Percentiles rank a stretch among this genome's conserved stretches.
Evolutionary conservation across 1,140 invertebrate species (phyloP).

Genomic region (Drosophila sucinea): DNA sequence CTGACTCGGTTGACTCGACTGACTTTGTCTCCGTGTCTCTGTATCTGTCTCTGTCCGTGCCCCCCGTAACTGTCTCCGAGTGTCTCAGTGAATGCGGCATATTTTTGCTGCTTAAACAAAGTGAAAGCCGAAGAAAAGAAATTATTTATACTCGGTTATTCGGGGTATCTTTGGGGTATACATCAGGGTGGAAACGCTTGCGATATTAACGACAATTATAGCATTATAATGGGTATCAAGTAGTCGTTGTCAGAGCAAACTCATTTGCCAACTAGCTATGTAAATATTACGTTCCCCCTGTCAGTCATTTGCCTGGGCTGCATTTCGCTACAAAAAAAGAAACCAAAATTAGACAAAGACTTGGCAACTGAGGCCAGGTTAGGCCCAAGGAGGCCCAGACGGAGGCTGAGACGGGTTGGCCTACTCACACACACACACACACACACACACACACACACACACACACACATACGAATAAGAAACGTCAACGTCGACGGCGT

Average conservation of each 20-base stretch:
- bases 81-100: slow-evolving; percentile 68
- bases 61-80: slow-evolving; percentile 2
- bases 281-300: slow-evolving; percentile 22
- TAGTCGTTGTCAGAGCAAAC: neutral
- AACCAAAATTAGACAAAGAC: slow-evolving; percentile 74
- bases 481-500: slow-evolving; percentile 50
- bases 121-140: slow-evolving; percentile 77
- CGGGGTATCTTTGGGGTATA: neutral
- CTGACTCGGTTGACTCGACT: slow-evolving; percentile 50
- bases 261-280: slow-evolving; percentile 30
- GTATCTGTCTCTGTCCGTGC: slow-evolving; percentile 8
- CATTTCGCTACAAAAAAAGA: slow-evolving; percentile 64
- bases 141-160: slow-evolving; percentile 52
- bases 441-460: slow-evolving; percentile 33
- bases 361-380: slow-evolving; percentile 14
- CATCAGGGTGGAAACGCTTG: neutral
- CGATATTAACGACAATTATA: neutral
- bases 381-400: neutral
- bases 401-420: slow-evolving; percentile 43
- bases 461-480: slow-evolving; percentile 56
- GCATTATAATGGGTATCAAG: neutral
- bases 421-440: slow-evolving; percentile 38
- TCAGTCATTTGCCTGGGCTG: slow-evolving; percentile 25
- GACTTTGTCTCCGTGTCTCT: slow-evolving; percentile 14
- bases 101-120: slow-evolving; percentile 74